Conservation (phyloP, 2,113 vertebrate species). For the Sakesphorus luctuosus region DNA sequence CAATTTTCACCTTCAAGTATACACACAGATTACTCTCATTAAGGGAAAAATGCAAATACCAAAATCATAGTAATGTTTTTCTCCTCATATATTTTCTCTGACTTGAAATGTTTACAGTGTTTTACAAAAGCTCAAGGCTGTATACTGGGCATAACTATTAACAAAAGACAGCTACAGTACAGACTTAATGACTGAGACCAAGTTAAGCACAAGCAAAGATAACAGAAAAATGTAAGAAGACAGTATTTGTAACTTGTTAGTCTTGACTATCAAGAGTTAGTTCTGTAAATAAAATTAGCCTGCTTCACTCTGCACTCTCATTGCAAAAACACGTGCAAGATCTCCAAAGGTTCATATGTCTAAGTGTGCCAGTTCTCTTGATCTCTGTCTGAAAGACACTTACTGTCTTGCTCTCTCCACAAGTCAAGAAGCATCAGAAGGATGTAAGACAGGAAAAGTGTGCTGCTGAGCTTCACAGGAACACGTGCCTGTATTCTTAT, state of each 20-base stretch:
- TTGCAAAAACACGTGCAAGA: neutral
- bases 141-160: neutral
- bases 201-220: neutral
- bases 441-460: neutral
- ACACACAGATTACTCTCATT: neutral
- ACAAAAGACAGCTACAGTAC: neutral
- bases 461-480: neutral
- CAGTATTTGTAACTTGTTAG: neutral
- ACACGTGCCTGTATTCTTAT: neutral
- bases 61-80: neutral
- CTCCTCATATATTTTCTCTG: neutral
- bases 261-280: neutral
- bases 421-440: neutral
- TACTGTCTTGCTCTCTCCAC: fast-evolving
- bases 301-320: neutral
- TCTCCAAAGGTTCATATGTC: neutral
- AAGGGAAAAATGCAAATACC: neutral
- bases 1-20: neutral
- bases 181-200: neutral
- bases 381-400: neutral
- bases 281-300: neutral
- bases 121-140: neutral
- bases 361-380: neutral
- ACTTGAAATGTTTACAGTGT: neutral
- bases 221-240: neutral